These are phyloP conservation scores for Gymnothorax reevesii DNA, from an alignment of 2,797 vertebrate species.

Conservation along the genomic window DNA sequence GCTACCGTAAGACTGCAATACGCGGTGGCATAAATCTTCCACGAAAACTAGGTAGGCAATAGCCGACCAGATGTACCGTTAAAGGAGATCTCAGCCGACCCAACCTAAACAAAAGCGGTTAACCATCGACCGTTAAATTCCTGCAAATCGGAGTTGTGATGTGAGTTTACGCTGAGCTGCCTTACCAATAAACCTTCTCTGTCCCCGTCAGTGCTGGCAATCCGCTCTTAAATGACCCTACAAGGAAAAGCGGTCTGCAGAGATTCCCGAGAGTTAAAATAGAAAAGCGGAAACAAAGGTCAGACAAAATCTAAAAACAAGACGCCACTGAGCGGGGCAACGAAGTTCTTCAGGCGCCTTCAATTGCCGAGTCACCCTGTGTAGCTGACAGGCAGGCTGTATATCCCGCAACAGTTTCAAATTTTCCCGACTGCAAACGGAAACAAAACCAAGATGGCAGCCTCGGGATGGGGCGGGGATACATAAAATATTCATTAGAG, in stretches of 20 bases:
- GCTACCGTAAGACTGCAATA: not conserved
- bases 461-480: constrained; percentile 67
- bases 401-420: constrained; percentile 65
- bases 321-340: constrained; percentile 8
- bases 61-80: not conserved
- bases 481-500: constrained; percentile 61
- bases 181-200: constrained; percentile 85
- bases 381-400: constrained; percentile 37
- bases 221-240: constrained; percentile 71
- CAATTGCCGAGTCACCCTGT: constrained; percentile 78
- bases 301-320: constrained; percentile 29
- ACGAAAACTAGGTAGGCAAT: not conserved
- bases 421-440: constrained; percentile 72
- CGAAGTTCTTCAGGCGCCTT: not conserved
- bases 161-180: not conserved
- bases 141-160: not conserved
- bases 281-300: not conserved
- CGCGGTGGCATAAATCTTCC: not conserved
- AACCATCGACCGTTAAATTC: not conserved
- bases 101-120: not conserved
- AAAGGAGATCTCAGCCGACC: not conserved
- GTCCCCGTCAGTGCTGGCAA: constrained; percentile 76
- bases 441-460: constrained; percentile 90
- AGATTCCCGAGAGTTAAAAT: constrained; percentile 40
- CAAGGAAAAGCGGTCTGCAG: constrained; percentile 56